phyloP scores from a whole-genome alignment of 2,113 vertebrate species.

The Gallinago undulata region DNA sequence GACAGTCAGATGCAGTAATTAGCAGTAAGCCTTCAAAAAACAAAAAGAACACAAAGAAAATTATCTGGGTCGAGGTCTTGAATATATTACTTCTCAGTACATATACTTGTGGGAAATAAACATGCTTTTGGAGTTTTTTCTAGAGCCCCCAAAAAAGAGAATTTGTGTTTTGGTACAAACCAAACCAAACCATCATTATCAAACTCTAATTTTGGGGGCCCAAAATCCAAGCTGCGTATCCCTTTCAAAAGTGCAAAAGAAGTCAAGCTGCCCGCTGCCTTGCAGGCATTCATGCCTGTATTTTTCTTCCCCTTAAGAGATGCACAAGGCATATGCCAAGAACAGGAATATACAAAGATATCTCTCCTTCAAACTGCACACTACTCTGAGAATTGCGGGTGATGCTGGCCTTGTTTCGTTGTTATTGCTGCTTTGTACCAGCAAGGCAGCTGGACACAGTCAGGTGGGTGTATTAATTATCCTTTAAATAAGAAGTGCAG shows the following conservation, averaged over 20 bases:
- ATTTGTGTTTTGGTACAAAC: neutral
- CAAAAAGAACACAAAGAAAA: neutral
- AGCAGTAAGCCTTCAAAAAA: neutral
- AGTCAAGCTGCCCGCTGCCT: rapidly evolving
- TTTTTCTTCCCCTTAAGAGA: neutral
- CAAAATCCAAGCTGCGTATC: neutral
- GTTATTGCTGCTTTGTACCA: neutral
- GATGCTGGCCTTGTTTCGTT: neutral
- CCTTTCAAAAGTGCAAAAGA: neutral
- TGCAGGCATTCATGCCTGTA: neutral
- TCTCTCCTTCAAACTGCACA: neutral
- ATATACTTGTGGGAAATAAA: neutral
- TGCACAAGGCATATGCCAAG: neutral
- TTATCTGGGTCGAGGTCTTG: neutral
- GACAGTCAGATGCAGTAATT: neutral
- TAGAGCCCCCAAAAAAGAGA: neutral
- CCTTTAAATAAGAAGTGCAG: neutral
- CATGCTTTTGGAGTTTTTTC: neutral
- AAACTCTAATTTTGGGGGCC: neutral
- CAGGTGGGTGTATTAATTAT: neutral
- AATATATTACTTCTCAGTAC: neutral
- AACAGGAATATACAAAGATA: neutral
- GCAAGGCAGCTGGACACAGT: neutral
- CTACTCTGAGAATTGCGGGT: neutral
- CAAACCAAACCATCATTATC: neutral